Base-by-base conservation (phyloP, 2,113 vertebrate species). In the Lepisosteus osseus region DNA sequence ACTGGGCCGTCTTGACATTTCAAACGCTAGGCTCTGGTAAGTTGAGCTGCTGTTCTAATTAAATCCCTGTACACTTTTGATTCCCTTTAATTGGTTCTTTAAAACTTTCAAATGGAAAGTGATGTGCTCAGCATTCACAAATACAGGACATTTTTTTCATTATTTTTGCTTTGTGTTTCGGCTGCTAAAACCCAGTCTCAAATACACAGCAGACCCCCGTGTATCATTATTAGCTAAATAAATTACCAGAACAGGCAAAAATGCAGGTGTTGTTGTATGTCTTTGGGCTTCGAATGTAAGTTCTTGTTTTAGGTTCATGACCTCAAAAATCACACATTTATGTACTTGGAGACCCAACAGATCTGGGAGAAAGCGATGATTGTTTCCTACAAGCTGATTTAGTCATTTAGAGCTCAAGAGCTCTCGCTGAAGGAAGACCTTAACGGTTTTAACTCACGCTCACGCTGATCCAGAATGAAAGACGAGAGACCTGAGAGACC, bases 61-160 rank as follows among this genome's bases (percentile, higher is more conserved):
- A 85, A 87, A 73, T 80, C 69, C 57, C 66, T 82, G 1, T 75
- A 45, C 64, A 68, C 13, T 7, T 70, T 54, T 70, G 57, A 68
- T 78, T 85, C 87, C 80, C 68, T 77, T 3, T 76, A 80, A 79
- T 75, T 82, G 71, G 7, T 44, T n/a, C 69, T 68, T 13, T 65
- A 56, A 77, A 15, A 56, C 51, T 65, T 72, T 82, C 82, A 61
- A 82, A 79, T 74, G 73, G 47, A 56, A 70, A 71, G 67, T 70
- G 66, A 73, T 66, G 62, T 63, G 29, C 40, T 80, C 71, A 79
- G 80, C 76, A 77, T 77, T 47, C 57, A n/a, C 12, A 75, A 79
- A 77, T 54, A 40, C 57, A 72, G 0, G 0, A 75, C 80, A 77
- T 42, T 54, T 66, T 59, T 11, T 59, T 59, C 3, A 13, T 59